Percentiles rank a stretch among this genome's conserved stretches.
These are phyloP conservation scores for Halcyon smyrnensis DNA, from an alignment of 2,797 vertebrate genomes.

Conservation along the genomic window DNA sequence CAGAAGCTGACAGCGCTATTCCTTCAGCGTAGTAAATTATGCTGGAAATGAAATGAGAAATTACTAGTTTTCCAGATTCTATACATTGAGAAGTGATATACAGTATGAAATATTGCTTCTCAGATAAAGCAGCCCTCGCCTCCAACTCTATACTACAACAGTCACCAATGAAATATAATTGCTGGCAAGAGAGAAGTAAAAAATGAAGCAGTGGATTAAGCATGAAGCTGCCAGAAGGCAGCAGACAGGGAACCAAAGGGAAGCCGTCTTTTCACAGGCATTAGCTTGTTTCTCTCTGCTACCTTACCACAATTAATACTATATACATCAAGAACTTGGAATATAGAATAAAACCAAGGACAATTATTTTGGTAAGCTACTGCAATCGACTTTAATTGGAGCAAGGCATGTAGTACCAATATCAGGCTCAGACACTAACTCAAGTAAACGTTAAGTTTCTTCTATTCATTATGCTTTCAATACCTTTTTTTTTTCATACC, in stretches of 20 bases:
- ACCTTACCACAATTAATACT: background rate
- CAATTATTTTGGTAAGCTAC: background rate
- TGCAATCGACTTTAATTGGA: background rate
- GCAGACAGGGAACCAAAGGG: background rate
- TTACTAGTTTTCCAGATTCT: slow-evolving; percentile 55
- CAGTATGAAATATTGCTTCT: slow-evolving; percentile 41
- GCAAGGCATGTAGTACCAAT: background rate
- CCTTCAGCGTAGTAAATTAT: slow-evolving; percentile 45
- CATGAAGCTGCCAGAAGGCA: background rate
- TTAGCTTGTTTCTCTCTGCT: slow-evolving; percentile 16
- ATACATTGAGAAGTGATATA: slow-evolving; percentile 65
- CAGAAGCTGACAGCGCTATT: slow-evolving; percentile 20
- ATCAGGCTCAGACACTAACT: background rate
- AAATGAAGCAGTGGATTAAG: slow-evolving; percentile 61
- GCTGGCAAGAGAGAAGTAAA: slow-evolving; percentile 50
- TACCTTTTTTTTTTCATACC: background rate
- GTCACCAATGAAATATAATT: slow-evolving; percentile 64
- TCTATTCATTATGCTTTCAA: background rate
- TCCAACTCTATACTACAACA: slow-evolving; percentile 35
- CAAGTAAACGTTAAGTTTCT: background rate
- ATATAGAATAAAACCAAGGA: background rate
- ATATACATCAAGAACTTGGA: background rate
- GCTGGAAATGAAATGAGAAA: slow-evolving; percentile 67
- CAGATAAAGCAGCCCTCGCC: background rate
- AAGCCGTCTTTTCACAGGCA: slow-evolving; percentile 6